Evolutionary conservation across 2,797 vertebrate species (phyloP), one percentile per base, ranked within the genome.

Genomic region (Hemibagrus guttatus): DNA sequence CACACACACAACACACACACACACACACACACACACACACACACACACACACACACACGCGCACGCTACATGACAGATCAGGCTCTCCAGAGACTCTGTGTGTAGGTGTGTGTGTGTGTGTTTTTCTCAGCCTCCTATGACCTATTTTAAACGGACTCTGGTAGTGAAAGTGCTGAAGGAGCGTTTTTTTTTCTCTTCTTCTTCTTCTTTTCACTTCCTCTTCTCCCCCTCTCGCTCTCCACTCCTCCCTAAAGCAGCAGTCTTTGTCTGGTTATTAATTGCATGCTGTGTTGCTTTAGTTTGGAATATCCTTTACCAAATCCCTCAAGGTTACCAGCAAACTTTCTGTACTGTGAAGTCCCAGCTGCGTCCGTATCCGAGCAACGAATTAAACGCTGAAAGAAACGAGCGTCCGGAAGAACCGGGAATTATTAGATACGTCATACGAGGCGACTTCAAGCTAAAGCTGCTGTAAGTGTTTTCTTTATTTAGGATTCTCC

Each of bases 71-170:
- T 61, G 78, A 72, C 85, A 61, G n/a, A 66, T 26, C 49, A 46
- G 5, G 5, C 6, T 69, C 78, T 88, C 83, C 79, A 64, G 61
- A 35, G 85, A 8, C 21, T 35, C 1, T 78, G 16, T 56, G 54
- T 78, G 69, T 59, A n/a, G n/a, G 54, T 81, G 42, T 52, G 64
- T 35, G 54, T 59, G 81, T 74, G 85, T 83, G 78, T 35, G 39
- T 84, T 17, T 61, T 4, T 46, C 12, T 26, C 12, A 3, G 58
- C 61, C 54, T 89, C 76, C 81, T 86, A 79, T 85, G 71, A 82
- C 81, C 86, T 23, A 39, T 86, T 86, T 87, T 83, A 84, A 87
- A 74, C 35, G 54, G 23, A 58, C 59, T 75, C 39, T 86, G 78
- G 35, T 66, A 28, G 59, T 58, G 83, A 72, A 85, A 85, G 56